Base-by-base conservation (phyloP, 2,888 invertebrate genomes). In the Melieria crassipennis region DNA sequence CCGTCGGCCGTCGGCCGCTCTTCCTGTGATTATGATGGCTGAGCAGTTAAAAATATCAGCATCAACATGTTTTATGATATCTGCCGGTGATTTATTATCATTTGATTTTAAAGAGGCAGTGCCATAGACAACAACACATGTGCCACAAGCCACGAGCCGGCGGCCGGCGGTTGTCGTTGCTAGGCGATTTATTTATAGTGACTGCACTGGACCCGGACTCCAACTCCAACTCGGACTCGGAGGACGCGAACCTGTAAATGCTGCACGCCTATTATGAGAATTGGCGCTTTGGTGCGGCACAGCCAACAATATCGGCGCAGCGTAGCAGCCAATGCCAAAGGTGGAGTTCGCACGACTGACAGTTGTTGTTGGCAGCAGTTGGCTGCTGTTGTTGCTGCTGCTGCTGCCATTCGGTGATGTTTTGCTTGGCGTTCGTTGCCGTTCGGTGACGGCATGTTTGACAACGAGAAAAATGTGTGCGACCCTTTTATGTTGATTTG, bases 31-130 rank as follows among this genome's bases (percentile, higher is more conserved):
- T 80, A 80, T 81, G 82, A 81, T 82, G 82, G 60, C 60, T 45
- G 57, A 61, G 73, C 70, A 73, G 73, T 73, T 73, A 73, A 73
- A 70, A 70, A 73, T 64, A 73, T 73, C 73, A 70, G 80, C 75
- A 75, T 75, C 79, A 83, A 79, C 83, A 84, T 83, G 81, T 83
- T 84, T 83, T 83, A 84, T 83, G 83, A 83, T 83, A 83, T 83
- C 83, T 82, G 80, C 77, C 80, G 80, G 83, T 83, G 83, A 83
- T 83, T 83, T 83, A 83, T 84, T 84, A 84, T 83, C 83, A 83
- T 83, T 84, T 83, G 83, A 83, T 84, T 83, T 83, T 83, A 83
- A 83, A 76, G 75, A 77, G 77, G 76, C 76, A 75, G 73, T 57
- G 61, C 47, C 57, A 13, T 58, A 57, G 47, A 46, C 46, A 66